Percentiles rank a stretch among this genome's conserved stretches.
These are phyloP conservation scores for Diloba caeruleocephala DNA, from an alignment of 2,888 invertebrate genomes.

Conservation along the genomic window DNA sequence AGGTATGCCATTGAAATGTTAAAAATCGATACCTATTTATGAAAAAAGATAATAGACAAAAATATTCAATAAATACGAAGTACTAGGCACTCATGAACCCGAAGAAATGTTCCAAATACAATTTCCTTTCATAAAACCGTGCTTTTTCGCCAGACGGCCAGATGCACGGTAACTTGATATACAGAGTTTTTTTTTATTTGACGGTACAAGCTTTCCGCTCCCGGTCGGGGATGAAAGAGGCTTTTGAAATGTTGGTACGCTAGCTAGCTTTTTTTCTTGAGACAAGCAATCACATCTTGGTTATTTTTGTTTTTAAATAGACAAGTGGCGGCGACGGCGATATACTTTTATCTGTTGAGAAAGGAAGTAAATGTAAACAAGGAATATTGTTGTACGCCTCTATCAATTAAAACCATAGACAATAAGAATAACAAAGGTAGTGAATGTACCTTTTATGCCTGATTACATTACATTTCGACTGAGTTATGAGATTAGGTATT, in stretches of 20 bases:
- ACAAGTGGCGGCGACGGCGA: conserved; percentile 28
- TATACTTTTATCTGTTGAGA: conserved; percentile 23
- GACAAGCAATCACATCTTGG: conserved; percentile 42
- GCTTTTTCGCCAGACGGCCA: conserved; percentile 58
- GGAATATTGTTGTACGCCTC: not conserved
- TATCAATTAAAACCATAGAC: too few species aligned
- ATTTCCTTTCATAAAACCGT: conserved; percentile 53
- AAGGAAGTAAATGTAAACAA: not conserved
- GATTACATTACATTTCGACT: too few species aligned
- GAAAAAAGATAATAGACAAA: too few species aligned
- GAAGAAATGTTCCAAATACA: conserved; percentile 35
- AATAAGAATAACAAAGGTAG: too few species aligned
- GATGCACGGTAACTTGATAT: conserved; percentile 62
- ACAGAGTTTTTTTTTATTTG: conserved; percentile 51
- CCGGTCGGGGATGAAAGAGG: conserved; percentile 60
- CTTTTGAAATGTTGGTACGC: conserved; percentile 54
- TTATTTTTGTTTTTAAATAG: conserved; percentile 54
- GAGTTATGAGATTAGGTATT: too few species aligned
- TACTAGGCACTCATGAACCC: conserved; percentile 48
- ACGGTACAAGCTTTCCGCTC: conserved; percentile 58
- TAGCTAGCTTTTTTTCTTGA: conserved; percentile 48
- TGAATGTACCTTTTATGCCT: too few species aligned
- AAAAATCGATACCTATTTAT: too few species aligned
- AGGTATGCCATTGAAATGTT: too few species aligned
- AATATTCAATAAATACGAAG: not conserved